Evolutionary conservation across 2,888 invertebrate genomes (phyloP), one percentile per base, ranked within the genome.

Genomic region (Deilephila elpenor): DNA sequence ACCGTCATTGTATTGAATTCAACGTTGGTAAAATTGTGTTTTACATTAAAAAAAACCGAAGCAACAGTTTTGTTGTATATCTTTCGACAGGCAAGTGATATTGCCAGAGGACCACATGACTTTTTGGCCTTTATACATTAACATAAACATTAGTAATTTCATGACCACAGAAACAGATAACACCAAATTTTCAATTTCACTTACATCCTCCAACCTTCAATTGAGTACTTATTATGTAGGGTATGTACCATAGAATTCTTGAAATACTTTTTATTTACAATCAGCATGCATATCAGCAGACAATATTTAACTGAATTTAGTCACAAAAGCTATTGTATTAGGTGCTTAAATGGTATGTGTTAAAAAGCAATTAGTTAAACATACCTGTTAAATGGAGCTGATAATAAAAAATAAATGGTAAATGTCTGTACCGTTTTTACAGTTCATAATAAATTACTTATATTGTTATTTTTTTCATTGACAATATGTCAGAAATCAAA

Each of bases 191-290:
- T n/a, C n/a, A n/a, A n/a, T 17, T 53, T 14, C 19, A 19, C 53
- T 19, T 53, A 53, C 56, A n/a, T 56, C 44, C 44, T 14, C 11
- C 61, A 61, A 29, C 29, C 29, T 61, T 32, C 29, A 61, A n/a
- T 29, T 7, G n/a, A 8, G 14, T 61, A 61, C 8, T 61, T 61
- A 61, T 61, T 61, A 61, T 61, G 59, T 72, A 37, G 25, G 32
- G 11, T 44, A 17, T 59, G 34, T 17, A 29, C 61, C 25, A 72
- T 64, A 32, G 64, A 56, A 37, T 64, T 64, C 72, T 64, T 72
- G 3, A 56, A 72, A 64, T 72, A 53, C 62, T 51, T 53, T 62
- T 19, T 44, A 51, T 37, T 71, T 32, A 53, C 7, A 72, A 72
- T 62, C 32, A 53, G 60, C 25, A 72, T 34, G 5, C 32, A 72